Percentiles rank a stretch among this genome's conserved stretches.
phyloP scores from a whole-genome alignment of 2,888 invertebrate species.

The Dysmachus trigonus region DNA sequence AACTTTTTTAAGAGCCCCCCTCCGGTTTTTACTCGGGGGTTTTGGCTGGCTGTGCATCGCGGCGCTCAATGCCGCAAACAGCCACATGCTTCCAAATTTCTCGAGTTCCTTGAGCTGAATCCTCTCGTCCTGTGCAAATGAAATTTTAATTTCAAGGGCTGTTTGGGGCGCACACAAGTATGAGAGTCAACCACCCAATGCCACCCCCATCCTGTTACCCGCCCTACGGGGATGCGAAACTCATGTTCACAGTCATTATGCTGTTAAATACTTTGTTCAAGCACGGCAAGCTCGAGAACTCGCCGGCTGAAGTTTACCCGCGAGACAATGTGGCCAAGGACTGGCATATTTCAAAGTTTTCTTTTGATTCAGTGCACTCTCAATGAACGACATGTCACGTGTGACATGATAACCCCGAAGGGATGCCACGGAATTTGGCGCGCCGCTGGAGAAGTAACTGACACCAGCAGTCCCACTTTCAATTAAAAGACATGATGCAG shows the following conservation, averaged over 20 bases:
- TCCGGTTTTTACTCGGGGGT: background rate
- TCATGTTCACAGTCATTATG: conserved; percentile 36
- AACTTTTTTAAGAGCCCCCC: conserved; percentile 32
- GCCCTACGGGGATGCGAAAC: conserved; percentile 4
- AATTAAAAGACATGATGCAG: background rate
- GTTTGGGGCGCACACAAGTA: conserved; percentile 7
- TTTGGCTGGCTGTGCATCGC: background rate
- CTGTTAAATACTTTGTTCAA: conserved; percentile 38
- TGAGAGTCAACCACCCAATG: background rate
- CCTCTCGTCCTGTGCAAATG: conserved; percentile 34
- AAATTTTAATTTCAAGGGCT: conserved; percentile 36
- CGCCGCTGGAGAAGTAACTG: background rate
- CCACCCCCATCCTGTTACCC: background rate
- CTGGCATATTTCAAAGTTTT: conserved; percentile 26
- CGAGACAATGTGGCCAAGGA: conserved; percentile 27
- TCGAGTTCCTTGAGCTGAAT: conserved; percentile 30
- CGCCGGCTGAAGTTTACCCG: conserved; percentile 15
- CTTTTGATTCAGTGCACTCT: conserved; percentile 27
- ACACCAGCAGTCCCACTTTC: conserved; percentile 30
- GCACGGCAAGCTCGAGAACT: conserved; percentile 20
- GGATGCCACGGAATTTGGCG: background rate
- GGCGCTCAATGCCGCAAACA: background rate
- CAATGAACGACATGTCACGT: conserved; percentile 1
- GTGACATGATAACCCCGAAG: conserved; percentile 16
- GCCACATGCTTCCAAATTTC: conserved; percentile 23